A percentile compares a stretch with the other conserved stretches of the same genome.
phyloP scores from a whole-genome alignment of 2,888 invertebrate species.

The Limnephilus lunatus region DNA sequence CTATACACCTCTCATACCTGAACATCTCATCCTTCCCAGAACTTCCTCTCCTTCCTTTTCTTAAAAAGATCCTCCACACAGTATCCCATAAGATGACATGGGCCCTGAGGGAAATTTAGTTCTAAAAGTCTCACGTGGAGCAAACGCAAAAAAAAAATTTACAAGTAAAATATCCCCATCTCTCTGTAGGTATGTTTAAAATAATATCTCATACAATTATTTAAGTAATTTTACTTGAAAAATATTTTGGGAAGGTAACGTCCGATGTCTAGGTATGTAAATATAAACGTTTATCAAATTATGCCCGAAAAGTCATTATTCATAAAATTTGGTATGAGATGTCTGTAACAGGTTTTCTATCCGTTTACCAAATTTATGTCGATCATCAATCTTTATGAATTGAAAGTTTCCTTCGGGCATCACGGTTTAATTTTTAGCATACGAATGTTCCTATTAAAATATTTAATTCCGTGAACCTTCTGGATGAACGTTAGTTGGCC shows the following conservation, averaged over 20 bases:
- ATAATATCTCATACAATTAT: background rate
- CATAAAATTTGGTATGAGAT: background rate
- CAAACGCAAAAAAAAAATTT: no score
- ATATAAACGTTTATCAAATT: conserved; percentile 12
- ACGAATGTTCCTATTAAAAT: conserved; percentile 16
- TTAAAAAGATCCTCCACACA: no score
- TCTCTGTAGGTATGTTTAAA: background rate
- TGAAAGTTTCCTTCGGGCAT: conserved; percentile 12
- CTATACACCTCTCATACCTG: no score
- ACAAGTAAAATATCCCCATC: background rate
- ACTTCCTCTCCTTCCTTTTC: no score
- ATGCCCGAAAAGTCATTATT: conserved; percentile 3
- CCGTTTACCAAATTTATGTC: conserved; percentile 14
- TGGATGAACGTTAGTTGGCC: background rate
- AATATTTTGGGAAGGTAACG: background rate
- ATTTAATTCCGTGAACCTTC: background rate
- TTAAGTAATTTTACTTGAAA: background rate
- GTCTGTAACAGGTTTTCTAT: background rate
- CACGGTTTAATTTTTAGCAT: conserved; percentile 3
- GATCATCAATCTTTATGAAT: conserved; percentile 2
- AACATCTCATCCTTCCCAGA: no score
- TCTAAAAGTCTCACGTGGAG: no score
- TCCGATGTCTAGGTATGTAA: background rate
- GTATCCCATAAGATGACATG: no score
- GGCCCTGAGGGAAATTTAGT: no score